These are phyloP conservation scores for Nymphalis c-album DNA, from an alignment of 2,888 invertebrate species.

Conservation along the genomic window DNA sequence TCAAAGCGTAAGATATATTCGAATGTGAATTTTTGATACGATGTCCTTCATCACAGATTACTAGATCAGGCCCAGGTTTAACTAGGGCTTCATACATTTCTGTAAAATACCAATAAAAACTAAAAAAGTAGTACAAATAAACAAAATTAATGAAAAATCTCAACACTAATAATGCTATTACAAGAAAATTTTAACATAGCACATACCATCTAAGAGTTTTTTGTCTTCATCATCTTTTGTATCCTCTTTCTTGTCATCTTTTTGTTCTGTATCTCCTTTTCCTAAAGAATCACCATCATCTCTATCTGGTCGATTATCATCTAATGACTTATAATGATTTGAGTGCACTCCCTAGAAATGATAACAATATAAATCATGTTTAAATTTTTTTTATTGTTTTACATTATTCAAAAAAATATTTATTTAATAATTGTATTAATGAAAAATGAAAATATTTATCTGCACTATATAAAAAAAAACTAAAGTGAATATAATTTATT, in stretches of 20 bases:
- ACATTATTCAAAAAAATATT: too few relatives aligned
- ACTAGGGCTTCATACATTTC: slow-evolving; percentile 92
- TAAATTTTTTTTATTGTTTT: too few relatives aligned
- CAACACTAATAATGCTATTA: too few relatives aligned
- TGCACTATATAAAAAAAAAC: too few relatives aligned
- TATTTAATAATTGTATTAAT: too few relatives aligned
- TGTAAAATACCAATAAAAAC: slow-evolving; percentile 53
- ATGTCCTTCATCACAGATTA: slow-evolving; percentile 98
- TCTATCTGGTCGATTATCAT: slow-evolving; percentile 46
- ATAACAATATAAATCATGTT: background rate
- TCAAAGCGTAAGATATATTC: slow-evolving; percentile 96
- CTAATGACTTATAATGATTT: slow-evolving; percentile 54
- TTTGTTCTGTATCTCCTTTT: slow-evolving; percentile 76
- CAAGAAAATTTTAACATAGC: too few relatives aligned
- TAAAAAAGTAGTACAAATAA: background rate
- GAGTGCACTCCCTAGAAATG: slow-evolving; percentile 48
- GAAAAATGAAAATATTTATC: too few relatives aligned
- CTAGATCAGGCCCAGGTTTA: slow-evolving; percentile 95
- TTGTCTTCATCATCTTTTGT: slow-evolving; percentile 82
- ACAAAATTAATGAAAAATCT: too few relatives aligned
- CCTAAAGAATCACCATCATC: slow-evolving; percentile 66
- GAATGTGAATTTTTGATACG: slow-evolving; percentile 99
- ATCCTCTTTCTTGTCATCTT: slow-evolving; percentile 73
- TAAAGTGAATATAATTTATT: too few relatives aligned
- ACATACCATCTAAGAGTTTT: slow-evolving; percentile 85